Conservation (phyloP, 2,888 invertebrate species). For the Mesorhabditis belari region DNA sequence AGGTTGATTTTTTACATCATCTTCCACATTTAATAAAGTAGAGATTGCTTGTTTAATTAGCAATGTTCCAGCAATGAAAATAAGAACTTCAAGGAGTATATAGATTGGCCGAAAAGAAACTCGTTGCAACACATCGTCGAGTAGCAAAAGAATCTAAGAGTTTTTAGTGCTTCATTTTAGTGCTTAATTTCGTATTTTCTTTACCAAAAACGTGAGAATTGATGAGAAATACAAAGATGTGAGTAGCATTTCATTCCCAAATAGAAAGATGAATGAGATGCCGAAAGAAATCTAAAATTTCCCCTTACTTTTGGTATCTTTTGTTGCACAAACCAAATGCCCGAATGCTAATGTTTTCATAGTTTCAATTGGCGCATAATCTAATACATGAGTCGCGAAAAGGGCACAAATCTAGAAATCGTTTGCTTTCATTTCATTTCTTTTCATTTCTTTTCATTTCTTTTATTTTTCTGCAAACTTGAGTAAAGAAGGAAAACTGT, state of each 20-base stretch:
- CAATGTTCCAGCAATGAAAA: constrained; percentile 52
- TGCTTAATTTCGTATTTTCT: constrained; percentile 3
- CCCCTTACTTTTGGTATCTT: not conserved
- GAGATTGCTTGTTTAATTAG: constrained; percentile 54
- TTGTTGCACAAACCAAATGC: constrained; percentile 55
- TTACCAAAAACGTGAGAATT: constrained; percentile 52
- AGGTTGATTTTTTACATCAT: constrained; percentile 57
- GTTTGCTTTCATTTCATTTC: too few relatives aligned
- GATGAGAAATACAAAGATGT: constrained; percentile 59
- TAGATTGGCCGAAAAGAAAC: constrained; percentile 31
- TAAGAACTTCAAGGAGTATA: constrained; percentile 41
- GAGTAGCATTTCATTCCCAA: constrained; percentile 62
- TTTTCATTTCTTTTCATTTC: too few relatives aligned
- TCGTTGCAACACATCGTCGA: constrained; percentile 9
- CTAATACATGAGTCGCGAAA: constrained; percentile 65
- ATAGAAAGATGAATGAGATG: constrained; percentile 57
- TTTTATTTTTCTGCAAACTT: too few relatives aligned
- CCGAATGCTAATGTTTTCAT: constrained; percentile 56
- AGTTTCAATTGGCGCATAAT: constrained; percentile 52
- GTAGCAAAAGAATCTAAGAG: constrained; percentile 22
- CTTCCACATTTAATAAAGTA: constrained; percentile 52
- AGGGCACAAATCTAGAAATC: constrained; percentile 59
- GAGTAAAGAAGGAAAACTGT: constrained; percentile 73
- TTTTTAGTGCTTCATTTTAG: not conserved
- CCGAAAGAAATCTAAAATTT: constrained; percentile 56